A percentile compares a stretch with the other conserved stretches of the same genome.
phyloP scores from a whole-genome alignment of 2,888 invertebrate species.

The Acrocyrtus sp. region DNA sequence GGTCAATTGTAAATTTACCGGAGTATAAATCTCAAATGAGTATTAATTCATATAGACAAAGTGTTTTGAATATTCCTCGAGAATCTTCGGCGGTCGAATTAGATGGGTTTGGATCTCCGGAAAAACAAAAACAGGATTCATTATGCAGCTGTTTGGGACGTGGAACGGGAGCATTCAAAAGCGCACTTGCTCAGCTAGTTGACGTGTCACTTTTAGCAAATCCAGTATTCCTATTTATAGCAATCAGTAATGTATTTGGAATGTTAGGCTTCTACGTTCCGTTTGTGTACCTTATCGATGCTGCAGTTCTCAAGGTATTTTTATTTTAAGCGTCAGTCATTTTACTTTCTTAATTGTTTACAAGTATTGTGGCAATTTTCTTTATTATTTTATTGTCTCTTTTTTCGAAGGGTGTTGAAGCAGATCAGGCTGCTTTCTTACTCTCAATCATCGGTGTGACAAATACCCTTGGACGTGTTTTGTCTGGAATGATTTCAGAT shows the following conservation, averaged over 20 bases:
- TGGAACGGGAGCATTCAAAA: slow-evolving; percentile 73
- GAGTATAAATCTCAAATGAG: slow-evolving; percentile 94
- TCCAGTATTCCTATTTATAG: slow-evolving; percentile 90
- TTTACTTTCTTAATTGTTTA: background rate
- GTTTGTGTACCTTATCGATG: slow-evolving; percentile 92
- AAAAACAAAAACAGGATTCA: slow-evolving; percentile 27
- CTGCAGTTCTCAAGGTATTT: slow-evolving; percentile 78
- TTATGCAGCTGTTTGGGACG: slow-evolving; percentile 54
- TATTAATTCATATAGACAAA: slow-evolving; percentile 88
- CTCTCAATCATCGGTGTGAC: slow-evolving; percentile 80
- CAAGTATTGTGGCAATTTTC: too few relatives aligned
- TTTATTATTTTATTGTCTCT: slow-evolving; percentile 4
- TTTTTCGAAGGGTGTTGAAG: slow-evolving; percentile 76
- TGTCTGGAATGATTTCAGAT: slow-evolving; percentile 68
- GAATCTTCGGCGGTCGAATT: slow-evolving; percentile 50
- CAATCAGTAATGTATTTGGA: slow-evolving; percentile 94
- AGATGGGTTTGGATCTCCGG: slow-evolving; percentile 47
- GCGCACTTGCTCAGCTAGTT: slow-evolving; percentile 88
- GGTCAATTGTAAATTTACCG: slow-evolving; percentile 91
- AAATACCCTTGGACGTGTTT: slow-evolving; percentile 78
- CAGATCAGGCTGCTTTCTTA: slow-evolving; percentile 78
- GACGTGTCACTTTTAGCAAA: slow-evolving; percentile 88
- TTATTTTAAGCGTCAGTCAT: slow-evolving; percentile 65
- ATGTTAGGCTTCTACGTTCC: slow-evolving; percentile 98
- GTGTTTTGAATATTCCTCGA: slow-evolving; percentile 87